Percentiles rank a stretch among this genome's conserved stretches.
Conservation (phyloP, 2,797 vertebrate species). For the Spinibarbus caldwelli region DNA sequence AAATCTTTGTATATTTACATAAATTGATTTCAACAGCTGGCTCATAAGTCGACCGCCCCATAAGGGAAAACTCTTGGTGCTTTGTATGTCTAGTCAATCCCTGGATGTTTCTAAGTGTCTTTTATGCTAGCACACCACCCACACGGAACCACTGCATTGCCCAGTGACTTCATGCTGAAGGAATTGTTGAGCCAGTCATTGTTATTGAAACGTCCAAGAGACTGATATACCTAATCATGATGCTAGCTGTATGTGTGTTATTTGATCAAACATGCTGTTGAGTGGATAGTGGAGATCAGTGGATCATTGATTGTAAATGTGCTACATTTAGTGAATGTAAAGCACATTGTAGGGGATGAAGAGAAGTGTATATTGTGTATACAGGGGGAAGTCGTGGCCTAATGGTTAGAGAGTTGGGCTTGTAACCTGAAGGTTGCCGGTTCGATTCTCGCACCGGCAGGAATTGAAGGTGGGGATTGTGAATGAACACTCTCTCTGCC, state of each 20-base stretch:
- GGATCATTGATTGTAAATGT: neutral
- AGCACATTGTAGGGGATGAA: neutral
- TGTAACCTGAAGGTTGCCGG: no score
- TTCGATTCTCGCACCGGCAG: no score
- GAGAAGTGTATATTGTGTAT: no score
- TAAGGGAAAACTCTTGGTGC: neutral
- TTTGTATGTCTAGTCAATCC: conserved; percentile 4
- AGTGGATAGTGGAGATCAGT: neutral
- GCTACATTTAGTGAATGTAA: neutral
- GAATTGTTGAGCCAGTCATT: neutral
- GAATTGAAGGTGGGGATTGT: no score
- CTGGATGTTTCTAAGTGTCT: neutral
- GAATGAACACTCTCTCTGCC: no score
- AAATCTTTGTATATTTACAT: conserved; percentile 25
- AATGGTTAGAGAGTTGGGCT: no score
- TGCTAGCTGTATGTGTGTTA: neutral
- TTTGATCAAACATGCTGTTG: conserved; percentile 3
- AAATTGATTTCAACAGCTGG: conserved; percentile 20
- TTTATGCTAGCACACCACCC: conserved; percentile 17
- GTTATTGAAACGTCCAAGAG: conserved; percentile 9
- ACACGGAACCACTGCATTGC: conserved; percentile 4
- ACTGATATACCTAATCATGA: neutral
- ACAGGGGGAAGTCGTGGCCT: no score
- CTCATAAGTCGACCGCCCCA: neutral
- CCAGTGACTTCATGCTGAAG: conserved; percentile 1